Conservation (phyloP, 2,888 invertebrate species). For the Agonum fuliginosum region DNA sequence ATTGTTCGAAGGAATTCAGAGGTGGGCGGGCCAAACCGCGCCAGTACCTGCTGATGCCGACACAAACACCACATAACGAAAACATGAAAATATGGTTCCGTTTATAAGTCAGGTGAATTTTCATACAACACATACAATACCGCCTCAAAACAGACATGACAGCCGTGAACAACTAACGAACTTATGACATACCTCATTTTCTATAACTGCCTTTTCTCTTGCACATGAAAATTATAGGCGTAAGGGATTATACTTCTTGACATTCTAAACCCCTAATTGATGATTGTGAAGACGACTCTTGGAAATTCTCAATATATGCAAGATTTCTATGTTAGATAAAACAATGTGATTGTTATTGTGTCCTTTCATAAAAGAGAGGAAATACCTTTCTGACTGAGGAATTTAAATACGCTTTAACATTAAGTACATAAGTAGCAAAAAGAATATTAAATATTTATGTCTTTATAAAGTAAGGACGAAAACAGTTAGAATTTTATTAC, state of each 20-base stretch:
- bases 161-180: slow-evolving; percentile 12
- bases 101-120: slow-evolving; percentile 4
- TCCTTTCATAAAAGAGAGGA: background rate
- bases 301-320: background rate
- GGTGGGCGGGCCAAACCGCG: slow-evolving; percentile 54
- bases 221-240: background rate
- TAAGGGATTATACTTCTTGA: background rate
- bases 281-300: background rate
- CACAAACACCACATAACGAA: slow-evolving; percentile 12
- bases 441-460: too few relatives aligned
- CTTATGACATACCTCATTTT: background rate
- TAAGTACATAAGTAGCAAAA: background rate
- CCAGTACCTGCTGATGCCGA: slow-evolving; percentile 14
- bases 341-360: slow-evolving; percentile 6
- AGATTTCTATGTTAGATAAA: background rate
- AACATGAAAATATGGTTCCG: slow-evolving; percentile 14
- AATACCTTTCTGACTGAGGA: background rate
- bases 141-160: background rate
- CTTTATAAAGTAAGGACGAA: too few relatives aligned
- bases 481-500: too few relatives aligned
- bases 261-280: background rate
- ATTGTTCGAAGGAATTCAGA: slow-evolving; percentile 54
- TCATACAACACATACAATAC: background rate
- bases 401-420: background rate
- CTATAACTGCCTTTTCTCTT: background rate